Evolutionary conservation across 2,888 invertebrate species (phyloP).

Genomic region (Rotaria sp.): DNA sequence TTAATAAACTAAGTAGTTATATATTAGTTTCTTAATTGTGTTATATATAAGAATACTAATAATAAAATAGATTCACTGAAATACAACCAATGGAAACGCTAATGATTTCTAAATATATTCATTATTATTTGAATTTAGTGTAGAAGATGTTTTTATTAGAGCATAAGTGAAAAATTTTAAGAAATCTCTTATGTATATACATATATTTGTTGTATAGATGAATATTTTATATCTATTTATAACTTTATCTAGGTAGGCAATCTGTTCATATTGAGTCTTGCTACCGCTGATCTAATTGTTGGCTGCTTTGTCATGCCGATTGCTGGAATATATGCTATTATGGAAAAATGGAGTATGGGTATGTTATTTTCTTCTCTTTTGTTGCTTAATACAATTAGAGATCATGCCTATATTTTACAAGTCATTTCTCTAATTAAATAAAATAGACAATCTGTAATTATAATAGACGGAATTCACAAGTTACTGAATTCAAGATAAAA

Average conservation of each 20-base stretch:
- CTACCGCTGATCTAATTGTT: conserved; percentile 58
- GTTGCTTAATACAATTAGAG: too few species aligned
- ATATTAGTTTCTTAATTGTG: too few species aligned
- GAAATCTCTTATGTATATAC: too few species aligned
- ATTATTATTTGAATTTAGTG: too few species aligned
- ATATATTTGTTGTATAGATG: too few species aligned
- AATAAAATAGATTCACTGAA: too few species aligned
- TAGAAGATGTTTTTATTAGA: too few species aligned
- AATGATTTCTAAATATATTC: too few species aligned
- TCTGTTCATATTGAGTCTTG: conserved; percentile 59
- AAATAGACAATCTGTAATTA: neutral
- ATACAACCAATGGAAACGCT: too few species aligned
- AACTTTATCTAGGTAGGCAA: conserved; percentile 56
- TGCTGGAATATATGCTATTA: conserved; percentile 58
- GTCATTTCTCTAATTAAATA: neutral
- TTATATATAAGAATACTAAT: too few species aligned
- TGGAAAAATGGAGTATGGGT: conserved; percentile 47
- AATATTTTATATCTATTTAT: neutral
- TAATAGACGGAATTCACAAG: neutral
- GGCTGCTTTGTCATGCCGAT: conserved; percentile 59
- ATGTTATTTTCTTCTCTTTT: neutral
- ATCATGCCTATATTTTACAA: neutral
- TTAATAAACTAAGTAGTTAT: too few species aligned
- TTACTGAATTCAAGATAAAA: neutral
- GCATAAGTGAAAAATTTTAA: too few species aligned